Conservation (phyloP, 2,888 invertebrate species). For the Ferrisia virgata region DNA sequence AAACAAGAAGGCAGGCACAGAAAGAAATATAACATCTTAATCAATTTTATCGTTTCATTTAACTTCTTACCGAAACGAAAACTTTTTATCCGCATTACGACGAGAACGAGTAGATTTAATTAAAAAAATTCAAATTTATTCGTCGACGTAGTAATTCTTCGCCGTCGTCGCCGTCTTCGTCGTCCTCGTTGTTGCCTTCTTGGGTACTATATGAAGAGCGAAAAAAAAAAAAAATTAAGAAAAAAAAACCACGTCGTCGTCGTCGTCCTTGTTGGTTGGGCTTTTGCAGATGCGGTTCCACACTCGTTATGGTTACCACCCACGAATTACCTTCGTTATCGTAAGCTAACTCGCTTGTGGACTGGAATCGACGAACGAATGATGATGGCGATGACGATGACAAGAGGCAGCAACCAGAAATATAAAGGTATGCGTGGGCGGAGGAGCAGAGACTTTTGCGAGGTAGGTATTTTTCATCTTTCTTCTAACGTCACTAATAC, state of each 20-base stretch:
- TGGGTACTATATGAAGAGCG: no score
- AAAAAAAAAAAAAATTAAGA: no score
- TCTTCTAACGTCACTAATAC: no score
- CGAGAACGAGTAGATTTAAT: not conserved
- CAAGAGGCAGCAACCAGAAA: not conserved
- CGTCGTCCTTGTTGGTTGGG: no score
- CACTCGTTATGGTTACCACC: no score
- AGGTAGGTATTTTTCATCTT: not conserved
- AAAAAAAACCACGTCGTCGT: no score
- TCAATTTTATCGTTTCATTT: conserved; percentile 10
- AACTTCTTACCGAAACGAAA: not conserved
- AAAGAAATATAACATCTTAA: conserved; percentile 14
- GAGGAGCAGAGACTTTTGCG: not conserved
- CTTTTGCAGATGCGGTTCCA: no score
- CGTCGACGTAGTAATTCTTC: not conserved
- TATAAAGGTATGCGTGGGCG: not conserved
- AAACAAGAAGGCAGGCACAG: not conserved
- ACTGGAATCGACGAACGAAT: no score
- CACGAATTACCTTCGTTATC: no score
- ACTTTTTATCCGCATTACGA: conserved; percentile 19
- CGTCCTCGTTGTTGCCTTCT: no score
- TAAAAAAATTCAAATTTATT: conserved; percentile 30
- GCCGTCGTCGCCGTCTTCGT: not conserved
- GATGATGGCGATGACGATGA: not conserved
- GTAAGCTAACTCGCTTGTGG: no score